Conservation (phyloP, 2,888 invertebrate genomes). For the Acrocera orbiculus region DNA sequence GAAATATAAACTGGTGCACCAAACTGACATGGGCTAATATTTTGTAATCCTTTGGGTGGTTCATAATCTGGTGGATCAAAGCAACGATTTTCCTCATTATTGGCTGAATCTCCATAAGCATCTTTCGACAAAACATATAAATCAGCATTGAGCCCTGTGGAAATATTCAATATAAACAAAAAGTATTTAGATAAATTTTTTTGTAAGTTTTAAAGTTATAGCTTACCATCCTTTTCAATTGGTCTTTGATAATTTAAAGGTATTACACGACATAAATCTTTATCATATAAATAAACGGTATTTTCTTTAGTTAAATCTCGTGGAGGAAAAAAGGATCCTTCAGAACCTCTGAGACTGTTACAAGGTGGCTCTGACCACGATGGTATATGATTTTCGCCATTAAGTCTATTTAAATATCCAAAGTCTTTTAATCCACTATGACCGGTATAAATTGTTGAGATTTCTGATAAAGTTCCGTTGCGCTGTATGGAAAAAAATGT, state of each 20-base stretch:
- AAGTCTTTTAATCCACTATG: conserved; percentile 57
- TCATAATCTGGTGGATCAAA: conserved; percentile 46
- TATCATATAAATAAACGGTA: conserved; percentile 61
- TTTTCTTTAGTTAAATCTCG: conserved; percentile 50
- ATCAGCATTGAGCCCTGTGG: conserved; percentile 48
- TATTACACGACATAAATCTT: conserved; percentile 66
- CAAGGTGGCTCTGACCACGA: conserved; percentile 62
- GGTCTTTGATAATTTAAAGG: conserved; percentile 54
- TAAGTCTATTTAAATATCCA: conserved; percentile 56
- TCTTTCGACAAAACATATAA: conserved; percentile 53
- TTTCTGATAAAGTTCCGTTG: conserved; percentile 64
- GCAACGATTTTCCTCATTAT: conserved; percentile 54
- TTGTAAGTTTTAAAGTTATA: no score
- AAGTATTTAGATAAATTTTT: no score
- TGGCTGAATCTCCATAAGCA: conserved; percentile 48
- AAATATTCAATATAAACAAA: no score
- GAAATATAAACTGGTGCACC: conserved; percentile 80
- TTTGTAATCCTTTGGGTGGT: conserved; percentile 59
- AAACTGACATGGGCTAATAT: conserved; percentile 74
- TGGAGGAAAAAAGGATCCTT: conserved; percentile 75
- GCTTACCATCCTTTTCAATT: conserved; percentile 51
- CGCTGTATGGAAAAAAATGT: conserved; percentile 40
- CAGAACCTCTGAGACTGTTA: conserved; percentile 49
- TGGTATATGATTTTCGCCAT: conserved; percentile 56
- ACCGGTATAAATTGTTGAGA: conserved; percentile 65